These are phyloP conservation scores for Melanotaenia trifasciata DNA, from an alignment of 2,797 vertebrate genomes.

Conservation along the genomic window DNA sequence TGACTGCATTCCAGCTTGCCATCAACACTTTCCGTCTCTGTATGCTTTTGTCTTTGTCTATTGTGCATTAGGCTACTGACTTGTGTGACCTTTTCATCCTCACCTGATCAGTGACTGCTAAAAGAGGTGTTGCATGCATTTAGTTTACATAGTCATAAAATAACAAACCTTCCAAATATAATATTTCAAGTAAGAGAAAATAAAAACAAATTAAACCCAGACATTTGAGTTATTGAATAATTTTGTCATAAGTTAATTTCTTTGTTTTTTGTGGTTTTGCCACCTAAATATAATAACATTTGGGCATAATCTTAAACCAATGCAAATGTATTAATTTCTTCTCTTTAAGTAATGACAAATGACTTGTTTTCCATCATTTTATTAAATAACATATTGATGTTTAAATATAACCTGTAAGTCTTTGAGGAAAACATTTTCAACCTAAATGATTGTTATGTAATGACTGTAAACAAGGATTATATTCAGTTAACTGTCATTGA, in stretches of 20 bases:
- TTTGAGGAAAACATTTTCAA: too few species aligned
- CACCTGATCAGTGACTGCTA: conserved; percentile 7
- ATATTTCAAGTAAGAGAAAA: too few species aligned
- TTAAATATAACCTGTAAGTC: too few species aligned
- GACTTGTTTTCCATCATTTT: too few species aligned
- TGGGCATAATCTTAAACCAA: not conserved
- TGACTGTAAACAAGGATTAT: too few species aligned
- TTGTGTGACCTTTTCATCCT: not conserved
- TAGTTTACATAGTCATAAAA: not conserved
- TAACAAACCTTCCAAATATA: not conserved
- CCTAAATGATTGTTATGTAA: too few species aligned
- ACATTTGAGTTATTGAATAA: not conserved
- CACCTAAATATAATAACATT: too few species aligned
- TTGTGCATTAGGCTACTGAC: not conserved
- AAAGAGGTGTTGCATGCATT: not conserved
- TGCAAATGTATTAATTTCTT: not conserved
- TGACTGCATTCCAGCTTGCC: conserved; percentile 68
- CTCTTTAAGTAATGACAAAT: too few species aligned
- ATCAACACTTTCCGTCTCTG: not conserved
- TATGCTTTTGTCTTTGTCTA: not conserved
- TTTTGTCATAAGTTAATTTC: not conserved
- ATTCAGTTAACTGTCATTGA: too few species aligned
- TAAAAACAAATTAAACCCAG: too few species aligned
- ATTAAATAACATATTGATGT: too few species aligned
- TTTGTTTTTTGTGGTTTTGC: not conserved